Conservation (phyloP, 2,797 vertebrate genomes). For the Microctenopoma stevenorrisi region DNA sequence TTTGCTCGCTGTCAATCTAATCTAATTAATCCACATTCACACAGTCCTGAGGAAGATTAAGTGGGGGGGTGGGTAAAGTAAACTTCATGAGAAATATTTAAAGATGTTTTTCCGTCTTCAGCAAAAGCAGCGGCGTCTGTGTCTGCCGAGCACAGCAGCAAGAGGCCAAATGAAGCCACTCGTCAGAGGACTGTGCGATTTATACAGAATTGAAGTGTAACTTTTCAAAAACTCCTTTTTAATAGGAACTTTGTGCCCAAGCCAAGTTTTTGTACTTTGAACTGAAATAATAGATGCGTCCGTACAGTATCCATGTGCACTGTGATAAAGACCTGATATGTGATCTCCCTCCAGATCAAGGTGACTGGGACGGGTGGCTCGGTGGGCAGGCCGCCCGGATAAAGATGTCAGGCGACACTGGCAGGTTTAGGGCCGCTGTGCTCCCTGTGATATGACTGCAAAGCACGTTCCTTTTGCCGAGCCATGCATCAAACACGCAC, state of each 20-base stretch:
- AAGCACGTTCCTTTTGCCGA: constrained; percentile 37
- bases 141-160: not conserved
- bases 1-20: not conserved
- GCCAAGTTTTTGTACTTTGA: constrained; percentile 9
- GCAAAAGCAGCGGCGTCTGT: no score
- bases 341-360: constrained; percentile 51
- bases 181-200: not conserved
- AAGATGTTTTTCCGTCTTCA: no score
- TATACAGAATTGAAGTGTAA: not conserved
- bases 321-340: constrained; percentile 28
- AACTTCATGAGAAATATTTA: not conserved
- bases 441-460: constrained; percentile 53
- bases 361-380: constrained; percentile 41
- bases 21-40: not conserved
- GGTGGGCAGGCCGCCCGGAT: constrained; percentile 42
- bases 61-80: not conserved
- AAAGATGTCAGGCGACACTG: constrained; percentile 57
- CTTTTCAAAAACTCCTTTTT: not conserved
- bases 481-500: constrained; percentile 10
- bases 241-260: not conserved
- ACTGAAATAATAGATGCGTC: constrained; percentile 11
- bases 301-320: constrained; percentile 13
- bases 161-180: not conserved
- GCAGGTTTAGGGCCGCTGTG: constrained; percentile 58
- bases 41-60: not conserved